A percentile compares a stretch with the other conserved stretches of the same genome.
These are phyloP conservation scores for Deilephila porcellus DNA, from an alignment of 2,888 invertebrate genomes.

Conservation along the genomic window DNA sequence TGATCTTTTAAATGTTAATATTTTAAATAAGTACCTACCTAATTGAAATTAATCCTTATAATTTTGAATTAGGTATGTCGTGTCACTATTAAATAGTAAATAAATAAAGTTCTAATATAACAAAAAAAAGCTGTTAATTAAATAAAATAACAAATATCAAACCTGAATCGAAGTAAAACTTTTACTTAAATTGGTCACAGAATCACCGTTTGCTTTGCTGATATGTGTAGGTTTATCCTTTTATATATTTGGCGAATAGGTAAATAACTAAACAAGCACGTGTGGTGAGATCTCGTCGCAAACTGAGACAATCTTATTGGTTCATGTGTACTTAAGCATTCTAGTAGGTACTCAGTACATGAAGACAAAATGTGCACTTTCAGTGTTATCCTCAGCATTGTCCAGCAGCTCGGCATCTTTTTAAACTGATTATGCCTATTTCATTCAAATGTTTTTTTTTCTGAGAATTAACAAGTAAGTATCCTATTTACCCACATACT, in stretches of 20 bases:
- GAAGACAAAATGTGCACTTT: constrained; percentile 18
- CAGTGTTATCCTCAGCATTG: constrained; percentile 22
- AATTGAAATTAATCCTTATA: too few species aligned
- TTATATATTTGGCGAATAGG: neutral
- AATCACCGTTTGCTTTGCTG: constrained; percentile 3
- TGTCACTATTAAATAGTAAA: too few species aligned
- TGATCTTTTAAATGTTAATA: too few species aligned
- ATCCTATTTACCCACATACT: too few species aligned
- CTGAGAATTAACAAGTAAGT: neutral
- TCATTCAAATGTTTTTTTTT: neutral
- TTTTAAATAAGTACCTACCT: too few species aligned
- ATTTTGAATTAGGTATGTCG: too few species aligned
- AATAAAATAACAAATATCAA: neutral
- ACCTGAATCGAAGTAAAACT: neutral
- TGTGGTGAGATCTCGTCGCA: constrained; percentile 20
- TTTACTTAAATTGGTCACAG: constrained; percentile 5
- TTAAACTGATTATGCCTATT: neutral
- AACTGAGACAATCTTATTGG: constrained; percentile 41
- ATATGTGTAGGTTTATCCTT: neutral
- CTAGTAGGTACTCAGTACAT: neutral
- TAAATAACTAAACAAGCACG: constrained; percentile 27
- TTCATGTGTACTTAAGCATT: constrained; percentile 44
- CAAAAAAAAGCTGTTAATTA: too few species aligned
- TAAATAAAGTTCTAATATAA: too few species aligned
- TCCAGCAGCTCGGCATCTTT: constrained; percentile 15